phyloP scores from a whole-genome alignment of 2,113 vertebrate species.

The Maccullochella peelii region DNA sequence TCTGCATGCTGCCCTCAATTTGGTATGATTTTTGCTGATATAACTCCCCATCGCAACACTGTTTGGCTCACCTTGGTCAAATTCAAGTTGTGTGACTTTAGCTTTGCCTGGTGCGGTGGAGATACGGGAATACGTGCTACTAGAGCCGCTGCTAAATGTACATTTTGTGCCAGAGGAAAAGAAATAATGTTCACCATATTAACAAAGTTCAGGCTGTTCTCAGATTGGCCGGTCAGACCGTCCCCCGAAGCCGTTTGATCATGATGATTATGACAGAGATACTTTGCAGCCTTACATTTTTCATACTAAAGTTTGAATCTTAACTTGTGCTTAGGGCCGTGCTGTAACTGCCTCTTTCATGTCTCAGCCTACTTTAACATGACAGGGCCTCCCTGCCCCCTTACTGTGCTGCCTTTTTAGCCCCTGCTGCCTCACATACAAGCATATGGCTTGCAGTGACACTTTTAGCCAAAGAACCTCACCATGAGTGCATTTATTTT shows the following conservation, averaged over 20 bases:
- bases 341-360: slow-evolving; percentile 6
- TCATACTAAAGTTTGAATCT: slow-evolving; percentile 2
- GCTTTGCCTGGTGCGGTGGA: slow-evolving; percentile 13
- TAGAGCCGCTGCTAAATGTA: slow-evolving; percentile 42
- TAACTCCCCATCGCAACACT: slow-evolving; percentile 31
- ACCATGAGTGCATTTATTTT: slow-evolving; percentile 37
- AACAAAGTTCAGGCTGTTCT: slow-evolving; percentile 11
- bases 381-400: neutral
- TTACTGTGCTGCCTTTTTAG: slow-evolving; percentile 7
- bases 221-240: neutral
- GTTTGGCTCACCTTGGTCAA: slow-evolving; percentile 47
- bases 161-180: slow-evolving; percentile 18
- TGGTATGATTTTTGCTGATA: slow-evolving; percentile 54
- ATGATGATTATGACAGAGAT: slow-evolving; percentile 17
- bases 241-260: slow-evolving; percentile 10
- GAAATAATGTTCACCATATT: slow-evolving; percentile 10
- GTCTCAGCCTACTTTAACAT: slow-evolving; percentile 6
- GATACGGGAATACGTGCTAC: slow-evolving; percentile 45
- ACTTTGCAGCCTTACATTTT: slow-evolving; percentile 11
- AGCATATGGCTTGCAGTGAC: slow-evolving; percentile 5
- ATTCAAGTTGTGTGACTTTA: slow-evolving; percentile 52
- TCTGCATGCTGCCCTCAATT: slow-evolving; percentile 57
- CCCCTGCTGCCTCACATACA: slow-evolving; percentile 12
- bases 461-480: slow-evolving; percentile 12
- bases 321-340: neutral